Base-by-base conservation (phyloP, 1,140 invertebrate genomes). In the Mactra quadrangularis region DNA sequence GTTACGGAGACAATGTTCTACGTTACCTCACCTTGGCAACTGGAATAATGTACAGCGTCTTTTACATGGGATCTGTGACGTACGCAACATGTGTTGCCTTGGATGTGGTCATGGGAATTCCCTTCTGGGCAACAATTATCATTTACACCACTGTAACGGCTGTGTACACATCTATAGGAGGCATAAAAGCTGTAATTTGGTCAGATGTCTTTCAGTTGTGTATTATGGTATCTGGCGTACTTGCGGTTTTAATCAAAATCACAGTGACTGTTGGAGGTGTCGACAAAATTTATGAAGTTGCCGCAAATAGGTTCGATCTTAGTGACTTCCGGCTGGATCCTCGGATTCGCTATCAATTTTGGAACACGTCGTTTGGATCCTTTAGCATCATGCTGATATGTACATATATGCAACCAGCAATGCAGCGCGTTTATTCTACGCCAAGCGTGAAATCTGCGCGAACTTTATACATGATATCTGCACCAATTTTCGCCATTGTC, bases 111-210 rank as follows among this genome's bases (percentile, higher is more conserved):
- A 7, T 74, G 19, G 78, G 78, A 25, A 57, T 70, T 59, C 78
- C 78, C 6, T 59, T 82, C 9, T 82, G 78, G 78, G 19, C 47
- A 19, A 64, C 68, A 27, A 64, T 82, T 1, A 27, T 82, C 3
- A 53, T 62, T 2, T 59, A 64, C 19, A 50, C 70, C 3, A 74
- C 27, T 9, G 27, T 35, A 11, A 74, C 64, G 27, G 64, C 60
- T 27, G 62, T 72, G 15, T 82, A 82, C 31, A 74, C 68, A 0
- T 52, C 78, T 0, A 17, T 82, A 19, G 78, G 70, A 2, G 70
- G 70, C 11, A 53, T 72, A 2, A 53, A 57, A 38, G 70, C 70
- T 2, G 70, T 72, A 2, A 72, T 72, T 25, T 72, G 70, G 70
- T 53, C 70, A 13, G 70, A 72, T n/a, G 47, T 53, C 1, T 72